Percentiles rank a stretch among this genome's conserved stretches.
phyloP scores from a whole-genome alignment of 2,888 invertebrate species.

The Ennomos quercinarius region DNA sequence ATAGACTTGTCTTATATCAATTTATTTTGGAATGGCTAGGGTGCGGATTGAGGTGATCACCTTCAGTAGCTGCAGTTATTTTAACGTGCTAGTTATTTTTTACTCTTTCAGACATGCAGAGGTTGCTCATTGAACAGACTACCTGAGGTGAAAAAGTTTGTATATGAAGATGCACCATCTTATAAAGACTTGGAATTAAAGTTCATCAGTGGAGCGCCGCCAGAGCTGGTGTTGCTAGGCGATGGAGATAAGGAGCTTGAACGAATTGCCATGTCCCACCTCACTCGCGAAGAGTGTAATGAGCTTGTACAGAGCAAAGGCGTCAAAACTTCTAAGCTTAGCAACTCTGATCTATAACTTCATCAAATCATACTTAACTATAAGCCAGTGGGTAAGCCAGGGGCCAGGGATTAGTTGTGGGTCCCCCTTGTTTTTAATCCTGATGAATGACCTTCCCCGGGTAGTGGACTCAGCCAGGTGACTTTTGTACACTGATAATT shows the following conservation, averaged over 20 bases:
- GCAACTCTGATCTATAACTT: conserved; percentile 60
- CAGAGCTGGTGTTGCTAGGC: conserved; percentile 87
- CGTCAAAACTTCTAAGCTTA: conserved; percentile 69
- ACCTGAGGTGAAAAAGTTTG: conserved; percentile 87
- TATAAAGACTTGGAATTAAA: conserved; percentile 87
- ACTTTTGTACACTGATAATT: no score
- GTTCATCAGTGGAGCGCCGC: conserved; percentile 88
- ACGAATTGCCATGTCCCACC: conserved; percentile 83
- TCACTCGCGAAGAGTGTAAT: conserved; percentile 88
- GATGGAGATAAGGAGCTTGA: conserved; percentile 86
- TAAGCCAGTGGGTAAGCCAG: no score
- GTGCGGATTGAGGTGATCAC: no score
- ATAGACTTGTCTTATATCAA: no score
- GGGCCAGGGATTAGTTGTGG: no score
- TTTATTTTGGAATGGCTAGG: no score
- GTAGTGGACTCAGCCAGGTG: no score
- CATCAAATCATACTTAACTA: conserved; percentile 1
- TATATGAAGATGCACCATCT: conserved; percentile 88
- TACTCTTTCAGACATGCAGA: conserved; percentile 86
- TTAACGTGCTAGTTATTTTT: no score
- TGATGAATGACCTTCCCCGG: no score
- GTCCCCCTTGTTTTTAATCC: no score
- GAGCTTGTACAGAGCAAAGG: conserved; percentile 86
- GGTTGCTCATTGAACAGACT: conserved; percentile 89
- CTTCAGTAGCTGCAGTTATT: no score